phyloP scores from a whole-genome alignment of 2,797 vertebrate genomes.

The Nannoperca obscura region DNA sequence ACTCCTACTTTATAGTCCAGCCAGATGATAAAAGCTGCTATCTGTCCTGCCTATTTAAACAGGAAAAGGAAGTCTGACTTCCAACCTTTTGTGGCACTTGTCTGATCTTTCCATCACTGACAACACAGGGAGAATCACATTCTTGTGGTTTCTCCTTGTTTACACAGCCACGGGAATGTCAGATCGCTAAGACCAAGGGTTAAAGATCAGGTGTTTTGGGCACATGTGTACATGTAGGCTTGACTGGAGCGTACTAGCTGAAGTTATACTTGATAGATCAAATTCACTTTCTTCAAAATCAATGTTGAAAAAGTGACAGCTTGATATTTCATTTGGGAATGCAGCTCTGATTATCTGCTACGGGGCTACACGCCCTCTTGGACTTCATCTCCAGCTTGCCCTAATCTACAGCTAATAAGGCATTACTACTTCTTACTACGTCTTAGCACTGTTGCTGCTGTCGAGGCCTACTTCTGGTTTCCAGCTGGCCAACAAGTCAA shows the following conservation, averaged over 20 bases:
- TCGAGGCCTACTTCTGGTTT: slow-evolving; percentile 32
- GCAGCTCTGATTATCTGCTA: background rate
- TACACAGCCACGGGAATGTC: slow-evolving; percentile 49
- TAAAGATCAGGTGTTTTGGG: slow-evolving; percentile 38
- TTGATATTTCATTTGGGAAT: slow-evolving; percentile 18
- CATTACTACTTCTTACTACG: slow-evolving; percentile 56
- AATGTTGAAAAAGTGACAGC: background rate
- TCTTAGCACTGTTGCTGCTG: slow-evolving; percentile 42
- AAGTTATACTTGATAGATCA: background rate
- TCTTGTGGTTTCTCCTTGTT: slow-evolving; percentile 72
- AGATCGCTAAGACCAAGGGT: slow-evolving; percentile 32
- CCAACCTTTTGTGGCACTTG: slow-evolving; percentile 70
- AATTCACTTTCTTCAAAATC: background rate
- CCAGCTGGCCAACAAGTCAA: slow-evolving; percentile 50
- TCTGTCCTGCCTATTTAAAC: slow-evolving; percentile 68
- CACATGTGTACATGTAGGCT: background rate
- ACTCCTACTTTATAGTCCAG: slow-evolving; percentile 43
- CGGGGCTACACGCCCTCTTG: slow-evolving; percentile 18
- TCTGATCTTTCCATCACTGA: slow-evolving; percentile 71
- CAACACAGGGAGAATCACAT: slow-evolving; percentile 61
- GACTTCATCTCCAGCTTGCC: slow-evolving; percentile 25
- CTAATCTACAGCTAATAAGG: slow-evolving; percentile 62
- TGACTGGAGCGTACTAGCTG: background rate
- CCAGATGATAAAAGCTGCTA: slow-evolving; percentile 58
- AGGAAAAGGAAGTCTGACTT: slow-evolving; percentile 79